Conservation (phyloP, 1,140 invertebrate species). For the Cepaea nemoralis region DNA sequence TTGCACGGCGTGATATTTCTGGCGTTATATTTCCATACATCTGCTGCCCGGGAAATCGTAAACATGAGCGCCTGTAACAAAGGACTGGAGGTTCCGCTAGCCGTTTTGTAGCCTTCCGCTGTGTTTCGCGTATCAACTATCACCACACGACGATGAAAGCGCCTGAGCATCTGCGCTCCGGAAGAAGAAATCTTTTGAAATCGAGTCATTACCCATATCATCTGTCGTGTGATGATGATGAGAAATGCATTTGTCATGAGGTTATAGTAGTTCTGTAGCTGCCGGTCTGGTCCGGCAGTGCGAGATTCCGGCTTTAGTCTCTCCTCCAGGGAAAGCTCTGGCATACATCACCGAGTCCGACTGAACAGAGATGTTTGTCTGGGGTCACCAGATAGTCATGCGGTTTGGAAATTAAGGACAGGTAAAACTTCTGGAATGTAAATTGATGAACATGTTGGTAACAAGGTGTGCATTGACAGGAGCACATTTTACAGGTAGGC, state of each 20-base stretch:
- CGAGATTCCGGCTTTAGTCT: no score
- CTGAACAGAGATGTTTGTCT: no score
- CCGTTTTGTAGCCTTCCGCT: neutral
- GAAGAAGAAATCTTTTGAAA: conserved; percentile 31
- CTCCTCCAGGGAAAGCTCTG: no score
- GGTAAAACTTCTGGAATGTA: no score
- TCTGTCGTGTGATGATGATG: conserved; percentile 11
- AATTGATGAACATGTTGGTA: no score
- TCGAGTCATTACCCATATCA: conserved; percentile 12
- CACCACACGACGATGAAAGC: neutral
- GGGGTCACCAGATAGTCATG: no score
- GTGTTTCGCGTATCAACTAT: neutral
- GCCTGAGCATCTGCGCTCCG: conserved; percentile 9
- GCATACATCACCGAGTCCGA: no score
- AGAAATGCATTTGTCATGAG: conserved; percentile 5
- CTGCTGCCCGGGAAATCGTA: neutral
- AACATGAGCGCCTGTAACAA: neutral
- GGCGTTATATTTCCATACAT: neutral
- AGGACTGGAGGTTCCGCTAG: neutral
- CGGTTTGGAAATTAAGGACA: no score
- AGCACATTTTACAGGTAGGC: no score
- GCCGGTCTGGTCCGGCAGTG: no score
- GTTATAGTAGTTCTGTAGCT: neutral
- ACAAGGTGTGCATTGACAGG: no score
- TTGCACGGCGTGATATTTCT: neutral